Evolutionary conservation across 2,888 invertebrate species (phyloP).

Genomic region (Mellilla xanthometata): DNA sequence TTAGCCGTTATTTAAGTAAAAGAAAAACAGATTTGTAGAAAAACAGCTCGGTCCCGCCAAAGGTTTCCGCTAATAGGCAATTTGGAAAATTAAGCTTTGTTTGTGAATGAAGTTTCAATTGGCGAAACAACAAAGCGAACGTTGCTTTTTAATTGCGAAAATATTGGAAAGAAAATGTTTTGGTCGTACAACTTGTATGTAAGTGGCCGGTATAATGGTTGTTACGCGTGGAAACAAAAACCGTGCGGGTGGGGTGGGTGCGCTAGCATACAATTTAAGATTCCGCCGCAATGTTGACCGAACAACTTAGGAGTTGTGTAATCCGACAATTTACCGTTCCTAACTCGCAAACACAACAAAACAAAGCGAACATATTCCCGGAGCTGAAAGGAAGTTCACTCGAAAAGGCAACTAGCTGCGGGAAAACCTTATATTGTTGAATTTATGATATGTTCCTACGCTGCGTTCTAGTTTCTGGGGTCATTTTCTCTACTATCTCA

Average conservation of each 20-base stretch:
- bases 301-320: conserved; percentile 76
- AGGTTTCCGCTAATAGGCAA: conserved; percentile 52
- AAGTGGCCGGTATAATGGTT: conserved; percentile 23
- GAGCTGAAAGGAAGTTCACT: conserved; percentile 73
- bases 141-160: conserved; percentile 46
- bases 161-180: conserved; percentile 17
- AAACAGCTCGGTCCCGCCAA: conserved; percentile 44
- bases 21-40: conserved; percentile 54
- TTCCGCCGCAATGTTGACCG: conserved; percentile 67
- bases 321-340: conserved; percentile 75
- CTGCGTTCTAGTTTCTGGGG: conserved; percentile 63
- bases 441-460: conserved; percentile 72
- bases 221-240: conserved; percentile 52
- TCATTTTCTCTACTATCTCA: conserved; percentile 61
- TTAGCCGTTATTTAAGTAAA: conserved; percentile 57
- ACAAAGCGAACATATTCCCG: conserved; percentile 75
- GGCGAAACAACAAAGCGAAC: conserved; percentile 46
- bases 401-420: conserved; percentile 75
- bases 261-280: conserved; percentile 49
- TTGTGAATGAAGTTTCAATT: conserved; percentile 55
- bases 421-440: conserved; percentile 73
- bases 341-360: conserved; percentile 79
- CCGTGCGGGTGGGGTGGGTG: conserved; percentile 46
- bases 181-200: neutral
- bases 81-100: conserved; percentile 55